These are phyloP conservation scores for Pedionomus torquatus DNA, from an alignment of 2,113 vertebrate genomes.

Conservation along the genomic window DNA sequence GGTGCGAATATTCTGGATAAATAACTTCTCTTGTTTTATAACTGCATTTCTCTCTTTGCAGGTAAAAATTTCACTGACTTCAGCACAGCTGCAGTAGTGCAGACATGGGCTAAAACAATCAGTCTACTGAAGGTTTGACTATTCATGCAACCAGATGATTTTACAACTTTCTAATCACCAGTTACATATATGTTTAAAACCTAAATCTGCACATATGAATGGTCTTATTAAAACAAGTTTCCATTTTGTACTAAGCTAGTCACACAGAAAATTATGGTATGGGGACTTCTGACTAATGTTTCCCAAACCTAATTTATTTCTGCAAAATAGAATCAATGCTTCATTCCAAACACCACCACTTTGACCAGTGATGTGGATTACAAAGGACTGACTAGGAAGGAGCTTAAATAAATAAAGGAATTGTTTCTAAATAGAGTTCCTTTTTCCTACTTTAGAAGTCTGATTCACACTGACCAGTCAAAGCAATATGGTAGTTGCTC, in stretches of 20 bases:
- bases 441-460: neutral
- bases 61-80: neutral
- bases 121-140: neutral
- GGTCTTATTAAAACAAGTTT: neutral
- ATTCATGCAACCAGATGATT: neutral
- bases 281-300: neutral
- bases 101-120: neutral
- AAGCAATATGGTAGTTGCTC: neutral
- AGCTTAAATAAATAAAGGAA: fast-evolving
- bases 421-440: neutral
- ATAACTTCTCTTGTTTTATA: neutral
- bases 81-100: neutral
- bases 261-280: neutral
- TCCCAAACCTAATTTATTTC: neutral
- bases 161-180: neutral
- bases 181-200: neutral
- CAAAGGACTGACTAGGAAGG: neutral
- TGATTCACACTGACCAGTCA: neutral
- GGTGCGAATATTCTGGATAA: neutral
- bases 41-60: neutral
- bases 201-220: neutral
- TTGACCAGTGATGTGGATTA: neutral
- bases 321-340: neutral
- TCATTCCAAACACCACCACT: neutral
- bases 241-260: neutral